These are phyloP conservation scores for Empidonax traillii DNA, from an alignment of 2,113 vertebrate species.

Conservation along the genomic window DNA sequence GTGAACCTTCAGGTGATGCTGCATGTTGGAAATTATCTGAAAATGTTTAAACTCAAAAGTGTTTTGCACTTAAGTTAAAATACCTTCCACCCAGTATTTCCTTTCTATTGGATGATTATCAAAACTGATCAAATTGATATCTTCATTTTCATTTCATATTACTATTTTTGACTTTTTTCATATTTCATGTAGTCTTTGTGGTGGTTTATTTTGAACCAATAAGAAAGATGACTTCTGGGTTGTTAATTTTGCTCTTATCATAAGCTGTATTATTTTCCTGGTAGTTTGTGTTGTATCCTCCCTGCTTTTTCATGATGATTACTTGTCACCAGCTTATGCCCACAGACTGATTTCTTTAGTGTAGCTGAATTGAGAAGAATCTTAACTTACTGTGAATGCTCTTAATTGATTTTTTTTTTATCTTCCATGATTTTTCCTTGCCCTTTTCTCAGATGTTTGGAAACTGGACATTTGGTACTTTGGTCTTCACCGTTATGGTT, in stretches of 20 bases:
- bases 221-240: background rate
- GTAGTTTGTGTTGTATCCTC: background rate
- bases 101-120: background rate
- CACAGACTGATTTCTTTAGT: background rate
- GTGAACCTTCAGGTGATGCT: constrained; percentile 41
- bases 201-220: background rate
- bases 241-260: background rate
- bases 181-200: background rate
- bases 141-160: constrained; percentile 14
- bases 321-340: background rate
- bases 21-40: constrained; percentile 36
- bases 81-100: background rate
- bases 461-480: constrained; percentile 97
- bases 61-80: background rate
- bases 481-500: constrained; percentile 98
- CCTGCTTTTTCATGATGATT: background rate
- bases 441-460: constrained; percentile 89
- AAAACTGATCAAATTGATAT: background rate
- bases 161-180: background rate
- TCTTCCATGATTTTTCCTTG: background rate
- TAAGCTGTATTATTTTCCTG: background rate
- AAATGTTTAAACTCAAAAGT: background rate
- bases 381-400: background rate
- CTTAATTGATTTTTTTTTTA: background rate
- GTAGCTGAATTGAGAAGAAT: background rate